Evolutionary conservation across 2,797 vertebrate genomes (phyloP).

Genomic region (Eremophila alpestris): DNA sequence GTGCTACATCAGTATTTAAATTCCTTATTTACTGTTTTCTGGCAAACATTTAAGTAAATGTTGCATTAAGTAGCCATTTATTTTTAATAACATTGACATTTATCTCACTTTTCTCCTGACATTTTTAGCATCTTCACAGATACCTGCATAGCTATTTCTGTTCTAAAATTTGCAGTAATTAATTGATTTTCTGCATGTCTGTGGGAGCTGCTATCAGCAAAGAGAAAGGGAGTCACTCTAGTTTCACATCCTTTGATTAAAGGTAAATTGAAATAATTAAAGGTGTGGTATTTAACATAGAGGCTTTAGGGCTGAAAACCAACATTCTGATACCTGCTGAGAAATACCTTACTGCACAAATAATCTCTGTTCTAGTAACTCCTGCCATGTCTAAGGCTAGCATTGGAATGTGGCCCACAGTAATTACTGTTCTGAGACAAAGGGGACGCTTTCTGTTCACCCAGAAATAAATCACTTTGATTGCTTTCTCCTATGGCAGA

Average conservation of each 20-base stretch:
- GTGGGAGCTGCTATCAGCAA: constrained; percentile 11
- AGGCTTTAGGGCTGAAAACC: not conserved
- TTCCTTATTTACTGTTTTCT: constrained; percentile 40
- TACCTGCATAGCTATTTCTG: constrained; percentile 13
- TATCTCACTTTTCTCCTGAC: constrained; percentile 18
- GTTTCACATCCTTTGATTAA: constrained; percentile 23
- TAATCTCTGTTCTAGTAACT: not conserved
- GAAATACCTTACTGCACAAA: not conserved
- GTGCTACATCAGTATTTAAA: not conserved
- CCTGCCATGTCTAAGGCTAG: not conserved
- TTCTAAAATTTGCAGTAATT: constrained; percentile 32
- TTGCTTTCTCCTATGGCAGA: not conserved
- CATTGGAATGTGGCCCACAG: not conserved
- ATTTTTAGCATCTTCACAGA: constrained; percentile 22
- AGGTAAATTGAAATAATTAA: constrained; percentile 44
- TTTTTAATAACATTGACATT: constrained; percentile 42
- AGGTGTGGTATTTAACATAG: not conserved
- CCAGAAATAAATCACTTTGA: constrained; percentile 45
- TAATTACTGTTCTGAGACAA: constrained; percentile 33
- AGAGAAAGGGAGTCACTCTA: not conserved
- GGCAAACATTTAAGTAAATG: constrained; percentile 21
- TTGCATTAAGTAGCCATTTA: constrained; percentile 20
- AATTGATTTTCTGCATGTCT: constrained; percentile 33
- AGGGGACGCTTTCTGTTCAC: not conserved
- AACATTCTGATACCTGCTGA: constrained; percentile 13